Evolutionary conservation across 2,797 vertebrate genomes (phyloP).

Genomic region (Schizopygopsis malacanthus): DNA sequence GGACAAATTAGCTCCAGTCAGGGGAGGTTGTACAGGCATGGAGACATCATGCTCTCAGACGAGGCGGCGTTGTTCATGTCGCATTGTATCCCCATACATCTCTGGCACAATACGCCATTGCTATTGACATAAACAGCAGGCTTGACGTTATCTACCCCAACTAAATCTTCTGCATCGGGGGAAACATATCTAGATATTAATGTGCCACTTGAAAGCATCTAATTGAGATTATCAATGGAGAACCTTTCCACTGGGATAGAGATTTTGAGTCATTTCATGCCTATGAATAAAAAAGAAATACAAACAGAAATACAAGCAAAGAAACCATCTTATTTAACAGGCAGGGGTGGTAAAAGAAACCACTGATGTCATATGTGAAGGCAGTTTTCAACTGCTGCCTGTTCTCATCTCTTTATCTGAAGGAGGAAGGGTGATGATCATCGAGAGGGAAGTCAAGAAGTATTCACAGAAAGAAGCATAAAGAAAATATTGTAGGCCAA

Average conservation of each 20-base stretch:
- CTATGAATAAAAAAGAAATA: neutral
- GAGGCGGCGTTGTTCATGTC: neutral
- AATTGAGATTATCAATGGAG: conserved; percentile 68
- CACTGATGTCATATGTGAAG: conserved; percentile 19
- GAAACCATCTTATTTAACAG: neutral
- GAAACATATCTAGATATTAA: conserved; percentile 29
- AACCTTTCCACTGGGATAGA: neutral
- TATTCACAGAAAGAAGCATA: conserved; percentile 1
- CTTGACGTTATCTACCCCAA: neutral
- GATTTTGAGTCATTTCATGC: conserved; percentile 31
- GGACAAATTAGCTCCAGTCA: conserved; percentile 47
- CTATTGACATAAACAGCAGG: conserved; percentile 23
- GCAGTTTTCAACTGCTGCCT: conserved; percentile 6
- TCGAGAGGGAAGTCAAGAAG: conserved; percentile 10
- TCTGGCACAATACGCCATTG: neutral
- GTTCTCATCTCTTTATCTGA: conserved; percentile 15
- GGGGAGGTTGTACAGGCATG: conserved; percentile 5
- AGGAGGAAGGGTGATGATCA: conserved; percentile 1
- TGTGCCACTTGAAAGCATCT: conserved; percentile 3
- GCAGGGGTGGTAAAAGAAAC: neutral
- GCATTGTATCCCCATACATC: conserved; percentile 10
- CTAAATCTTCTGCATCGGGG: neutral
- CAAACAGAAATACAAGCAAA: conserved; percentile 2
- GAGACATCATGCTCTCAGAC: conserved; percentile 35
- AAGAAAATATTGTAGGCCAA: neutral